Conservation (phyloP, 2,797 vertebrate genomes). For the Sebastes oblongus region DNA sequence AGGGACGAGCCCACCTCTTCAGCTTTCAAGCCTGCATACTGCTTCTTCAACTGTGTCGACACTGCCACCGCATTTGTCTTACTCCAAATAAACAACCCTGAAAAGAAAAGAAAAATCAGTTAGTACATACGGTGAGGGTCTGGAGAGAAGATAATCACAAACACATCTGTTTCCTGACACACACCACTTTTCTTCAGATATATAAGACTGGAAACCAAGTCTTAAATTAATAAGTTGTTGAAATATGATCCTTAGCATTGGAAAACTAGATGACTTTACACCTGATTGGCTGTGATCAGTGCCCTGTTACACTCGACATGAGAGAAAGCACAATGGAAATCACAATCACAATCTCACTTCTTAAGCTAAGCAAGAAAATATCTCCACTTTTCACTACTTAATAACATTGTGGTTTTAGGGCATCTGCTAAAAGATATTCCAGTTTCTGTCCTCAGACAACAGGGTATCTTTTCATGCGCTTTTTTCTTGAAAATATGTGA, state of each 20-base stretch:
- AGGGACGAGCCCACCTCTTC: slow-evolving; percentile 28
- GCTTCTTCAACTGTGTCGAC: not conserved
- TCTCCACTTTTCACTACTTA: not conserved
- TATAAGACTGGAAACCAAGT: not conserved
- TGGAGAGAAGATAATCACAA: not conserved
- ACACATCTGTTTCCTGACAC: not conserved
- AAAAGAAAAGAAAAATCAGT: slow-evolving; percentile 40
- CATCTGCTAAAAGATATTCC: not conserved
- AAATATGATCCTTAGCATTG: not conserved
- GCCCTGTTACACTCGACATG: not conserved
- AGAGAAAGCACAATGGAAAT: not conserved
- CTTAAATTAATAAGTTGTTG: slow-evolving; percentile 11
- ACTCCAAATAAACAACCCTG: slow-evolving; percentile 39
- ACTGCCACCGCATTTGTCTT: slow-evolving; percentile 23
- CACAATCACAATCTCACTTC: slow-evolving; percentile 3
- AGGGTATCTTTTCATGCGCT: not conserved
- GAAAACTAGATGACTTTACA: slow-evolving; percentile 2
- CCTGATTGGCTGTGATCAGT: slow-evolving; percentile 3
- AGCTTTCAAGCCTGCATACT: slow-evolving; percentile 53
- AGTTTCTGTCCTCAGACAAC: not conserved
- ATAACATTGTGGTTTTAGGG: not conserved
- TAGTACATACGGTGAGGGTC: slow-evolving; percentile 2
- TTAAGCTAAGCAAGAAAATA: not conserved
- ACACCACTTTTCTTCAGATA: not conserved
- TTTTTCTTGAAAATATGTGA: not conserved